A percentile compares a stretch with the other conserved stretches of the same genome.
phyloP scores from a whole-genome alignment of 2,113 vertebrate genomes.

The Strigops habroptila region DNA sequence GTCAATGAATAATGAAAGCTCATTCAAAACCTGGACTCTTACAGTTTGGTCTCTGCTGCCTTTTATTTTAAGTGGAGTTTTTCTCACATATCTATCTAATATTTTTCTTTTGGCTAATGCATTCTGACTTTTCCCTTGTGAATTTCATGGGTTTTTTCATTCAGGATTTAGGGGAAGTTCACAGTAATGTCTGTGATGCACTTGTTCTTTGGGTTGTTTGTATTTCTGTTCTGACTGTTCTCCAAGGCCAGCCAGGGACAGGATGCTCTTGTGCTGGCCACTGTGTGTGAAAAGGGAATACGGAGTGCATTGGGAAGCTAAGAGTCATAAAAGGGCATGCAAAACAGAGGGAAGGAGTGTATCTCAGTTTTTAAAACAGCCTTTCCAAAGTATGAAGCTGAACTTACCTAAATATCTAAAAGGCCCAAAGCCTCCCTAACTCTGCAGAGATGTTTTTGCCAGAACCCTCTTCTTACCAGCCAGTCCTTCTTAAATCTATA shows the following conservation, averaged over 20 bases:
- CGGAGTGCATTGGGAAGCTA: background rate
- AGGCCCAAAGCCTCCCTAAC: background rate
- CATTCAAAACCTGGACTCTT: constrained; percentile 46
- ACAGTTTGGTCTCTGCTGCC: constrained; percentile 33
- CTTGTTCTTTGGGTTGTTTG: background rate
- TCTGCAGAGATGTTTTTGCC: background rate
- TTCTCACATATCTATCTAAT: background rate
- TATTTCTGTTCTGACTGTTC: background rate
- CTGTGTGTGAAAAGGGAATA: background rate
- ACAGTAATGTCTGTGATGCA: background rate
- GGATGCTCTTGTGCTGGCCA: background rate
- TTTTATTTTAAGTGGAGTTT: constrained; percentile 62
- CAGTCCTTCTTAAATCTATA: constrained; percentile 10
- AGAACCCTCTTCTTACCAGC: constrained; percentile 2
- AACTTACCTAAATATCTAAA: background rate
- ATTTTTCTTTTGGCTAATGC: constrained; percentile 22
- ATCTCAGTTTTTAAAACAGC: background rate
- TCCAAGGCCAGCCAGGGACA: background rate
- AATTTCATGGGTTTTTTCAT: constrained; percentile 21
- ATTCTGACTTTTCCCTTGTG: constrained; percentile 42
- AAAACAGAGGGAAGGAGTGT: background rate
- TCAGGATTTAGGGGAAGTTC: background rate
- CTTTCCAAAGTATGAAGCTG: background rate
- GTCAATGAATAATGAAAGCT: constrained; percentile 68
- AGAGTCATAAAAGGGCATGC: background rate